phyloP scores from a whole-genome alignment of 2,888 invertebrate genomes.

The Caenorhabditis sp. region DNA sequence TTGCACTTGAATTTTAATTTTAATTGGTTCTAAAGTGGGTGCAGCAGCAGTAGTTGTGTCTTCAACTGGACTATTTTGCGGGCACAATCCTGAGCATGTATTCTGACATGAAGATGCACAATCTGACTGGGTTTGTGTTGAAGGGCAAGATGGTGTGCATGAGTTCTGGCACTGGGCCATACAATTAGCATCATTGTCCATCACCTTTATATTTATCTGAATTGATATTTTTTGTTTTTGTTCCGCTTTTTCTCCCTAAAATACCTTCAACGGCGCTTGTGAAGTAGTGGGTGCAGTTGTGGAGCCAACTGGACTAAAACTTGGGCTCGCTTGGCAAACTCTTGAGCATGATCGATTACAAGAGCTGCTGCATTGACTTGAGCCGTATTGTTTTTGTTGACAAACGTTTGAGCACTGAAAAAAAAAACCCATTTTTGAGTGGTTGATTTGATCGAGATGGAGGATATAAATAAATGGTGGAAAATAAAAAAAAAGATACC shows the following conservation, averaged over 20 bases:
- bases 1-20: slow-evolving; percentile 34
- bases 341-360: slow-evolving; percentile 42
- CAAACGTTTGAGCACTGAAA: slow-evolving; percentile 40
- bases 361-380: slow-evolving; percentile 33
- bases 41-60: slow-evolving; percentile 6
- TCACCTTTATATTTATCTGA: slow-evolving; percentile 31
- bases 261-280: slow-evolving; percentile 25
- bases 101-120: slow-evolving; percentile 38
- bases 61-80: slow-evolving; percentile 2
- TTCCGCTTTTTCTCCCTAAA: neutral
- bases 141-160: slow-evolving; percentile 24
- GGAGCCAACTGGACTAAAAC: neutral
- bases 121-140: slow-evolving; percentile 15
- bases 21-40: slow-evolving; percentile 19
- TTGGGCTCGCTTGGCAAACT: slow-evolving; percentile 36
- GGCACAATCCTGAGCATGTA: slow-evolving; percentile 30
- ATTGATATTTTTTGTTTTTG: no score
- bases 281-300: slow-evolving; percentile 11
- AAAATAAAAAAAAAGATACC: slow-evolving; percentile 6
- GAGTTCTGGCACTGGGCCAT: slow-evolving; percentile 28
- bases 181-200: slow-evolving; percentile 23
- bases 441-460: neutral
- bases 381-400: slow-evolving; percentile 38
- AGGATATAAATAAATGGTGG: neutral
- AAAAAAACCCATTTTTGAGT: neutral